These are phyloP conservation scores for Thymallus thymallus DNA, from an alignment of 2,113 vertebrate species.

Conservation along the genomic window DNA sequence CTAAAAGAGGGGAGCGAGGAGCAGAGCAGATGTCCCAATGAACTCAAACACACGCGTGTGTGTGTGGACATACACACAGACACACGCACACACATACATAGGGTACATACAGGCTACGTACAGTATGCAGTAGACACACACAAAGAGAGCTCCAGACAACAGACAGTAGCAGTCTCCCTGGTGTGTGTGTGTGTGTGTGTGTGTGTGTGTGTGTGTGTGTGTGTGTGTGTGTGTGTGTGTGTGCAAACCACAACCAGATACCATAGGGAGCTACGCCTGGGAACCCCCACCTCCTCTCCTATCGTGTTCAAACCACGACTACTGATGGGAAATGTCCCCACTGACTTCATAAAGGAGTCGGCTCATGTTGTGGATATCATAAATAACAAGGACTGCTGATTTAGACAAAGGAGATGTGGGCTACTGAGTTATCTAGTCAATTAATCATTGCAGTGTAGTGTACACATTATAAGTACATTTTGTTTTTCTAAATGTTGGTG, in stretches of 20 bases:
- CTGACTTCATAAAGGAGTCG: neutral
- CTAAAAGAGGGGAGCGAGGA: constrained; percentile 23
- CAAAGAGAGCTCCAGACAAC: constrained; percentile 1
- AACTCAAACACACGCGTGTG: neutral
- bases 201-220: too few relatives aligned
- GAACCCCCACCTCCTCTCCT: neutral
- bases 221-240: neutral
- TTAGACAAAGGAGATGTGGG: neutral
- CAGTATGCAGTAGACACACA: too few relatives aligned
- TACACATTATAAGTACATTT: neutral
- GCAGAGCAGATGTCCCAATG: neutral
- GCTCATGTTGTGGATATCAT: neutral
- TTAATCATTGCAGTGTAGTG: neutral
- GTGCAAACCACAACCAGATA: constrained; percentile 18
- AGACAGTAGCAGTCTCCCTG: neutral
- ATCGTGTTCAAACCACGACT: constrained; percentile 10
- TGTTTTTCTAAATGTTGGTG: neutral
- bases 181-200: too few relatives aligned
- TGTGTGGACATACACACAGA: neutral
- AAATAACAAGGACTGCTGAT: neutral
- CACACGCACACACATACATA: neutral
- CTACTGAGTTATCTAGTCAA: neutral
- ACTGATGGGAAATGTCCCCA: constrained; percentile 3
- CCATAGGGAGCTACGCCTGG: neutral
- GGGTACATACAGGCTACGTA: neutral